These are phyloP conservation scores for Channallabes apus DNA, from an alignment of 2,797 vertebrate genomes.

Conservation along the genomic window DNA sequence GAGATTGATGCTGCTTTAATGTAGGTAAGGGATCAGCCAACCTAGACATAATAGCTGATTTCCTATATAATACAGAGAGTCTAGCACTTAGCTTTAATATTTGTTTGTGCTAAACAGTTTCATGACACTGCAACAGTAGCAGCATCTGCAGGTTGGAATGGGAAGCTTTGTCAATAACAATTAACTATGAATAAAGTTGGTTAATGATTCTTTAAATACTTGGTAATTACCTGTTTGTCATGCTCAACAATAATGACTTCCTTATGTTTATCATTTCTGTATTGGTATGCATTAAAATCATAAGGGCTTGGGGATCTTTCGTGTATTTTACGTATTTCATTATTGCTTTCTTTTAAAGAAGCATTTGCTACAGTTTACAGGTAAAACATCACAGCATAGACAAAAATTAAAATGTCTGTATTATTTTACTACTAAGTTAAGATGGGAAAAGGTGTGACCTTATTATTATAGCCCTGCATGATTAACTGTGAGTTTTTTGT, in stretches of 20 bases:
- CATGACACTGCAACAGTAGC: not conserved
- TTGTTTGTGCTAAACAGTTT: not conserved
- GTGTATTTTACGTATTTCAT: not conserved
- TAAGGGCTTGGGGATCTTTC: not conserved
- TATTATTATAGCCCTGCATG: not conserved
- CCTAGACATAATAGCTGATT: not conserved
- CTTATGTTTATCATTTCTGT: no score
- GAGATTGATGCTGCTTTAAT: not conserved
- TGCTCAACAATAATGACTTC: not conserved
- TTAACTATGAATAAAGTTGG: not conserved
- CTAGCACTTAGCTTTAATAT: not conserved
- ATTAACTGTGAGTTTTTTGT: not conserved
- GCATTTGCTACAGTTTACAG: not conserved
- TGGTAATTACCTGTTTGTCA: not conserved
- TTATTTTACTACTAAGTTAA: not conserved
- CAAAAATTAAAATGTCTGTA: not conserved
- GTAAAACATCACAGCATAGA: not conserved
- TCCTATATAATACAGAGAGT: not conserved
- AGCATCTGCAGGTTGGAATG: not conserved
- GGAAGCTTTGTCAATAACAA: not conserved
- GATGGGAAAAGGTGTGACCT: not conserved
- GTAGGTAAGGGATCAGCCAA: not conserved
- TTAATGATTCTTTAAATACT: not conserved
- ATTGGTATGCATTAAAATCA: not conserved
- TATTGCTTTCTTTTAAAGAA: not conserved